Evolutionary conservation across 2,113 vertebrate species (phyloP).

Genomic region (Phylloscopus trochiloides): DNA sequence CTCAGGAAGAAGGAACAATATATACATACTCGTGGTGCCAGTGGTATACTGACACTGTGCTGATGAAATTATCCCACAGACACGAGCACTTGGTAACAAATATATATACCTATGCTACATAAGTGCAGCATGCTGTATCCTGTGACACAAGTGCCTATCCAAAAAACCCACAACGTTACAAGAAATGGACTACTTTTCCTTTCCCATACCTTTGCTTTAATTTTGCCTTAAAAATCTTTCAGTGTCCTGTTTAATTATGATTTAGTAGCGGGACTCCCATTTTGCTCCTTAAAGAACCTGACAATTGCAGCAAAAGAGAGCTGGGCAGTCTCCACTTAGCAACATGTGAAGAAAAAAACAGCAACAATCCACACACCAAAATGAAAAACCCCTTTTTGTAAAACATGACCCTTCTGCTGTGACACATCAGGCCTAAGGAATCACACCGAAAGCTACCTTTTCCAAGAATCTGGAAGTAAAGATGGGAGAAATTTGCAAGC

Average conservation of each 20-base stretch:
- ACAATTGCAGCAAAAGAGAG: not conserved
- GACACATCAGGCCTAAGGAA: not conserved
- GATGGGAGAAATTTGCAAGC: not conserved
- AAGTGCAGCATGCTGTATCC: not conserved
- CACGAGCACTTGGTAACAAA: not conserved
- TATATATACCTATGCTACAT: fast-evolving
- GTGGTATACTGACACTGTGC: not conserved
- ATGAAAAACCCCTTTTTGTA: not conserved
- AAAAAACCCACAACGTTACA: not conserved
- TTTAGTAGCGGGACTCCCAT: not conserved
- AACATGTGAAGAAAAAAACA: not conserved
- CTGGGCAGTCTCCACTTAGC: not conserved
- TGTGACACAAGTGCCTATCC: not conserved
- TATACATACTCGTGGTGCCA: not conserved
- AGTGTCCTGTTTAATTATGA: not conserved
- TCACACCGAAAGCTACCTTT: not conserved
- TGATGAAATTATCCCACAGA: not conserved
- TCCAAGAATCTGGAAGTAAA: not conserved
- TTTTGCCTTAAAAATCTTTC: not conserved
- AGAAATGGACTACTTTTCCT: not conserved
- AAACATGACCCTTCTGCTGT: not conserved
- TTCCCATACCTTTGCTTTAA: not conserved
- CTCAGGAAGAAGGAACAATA: not conserved
- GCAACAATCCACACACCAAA: not conserved
- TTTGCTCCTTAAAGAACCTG: not conserved